Evolutionary conservation across 2,888 invertebrate species (phyloP).

Genomic region (Onchidella celtica): DNA sequence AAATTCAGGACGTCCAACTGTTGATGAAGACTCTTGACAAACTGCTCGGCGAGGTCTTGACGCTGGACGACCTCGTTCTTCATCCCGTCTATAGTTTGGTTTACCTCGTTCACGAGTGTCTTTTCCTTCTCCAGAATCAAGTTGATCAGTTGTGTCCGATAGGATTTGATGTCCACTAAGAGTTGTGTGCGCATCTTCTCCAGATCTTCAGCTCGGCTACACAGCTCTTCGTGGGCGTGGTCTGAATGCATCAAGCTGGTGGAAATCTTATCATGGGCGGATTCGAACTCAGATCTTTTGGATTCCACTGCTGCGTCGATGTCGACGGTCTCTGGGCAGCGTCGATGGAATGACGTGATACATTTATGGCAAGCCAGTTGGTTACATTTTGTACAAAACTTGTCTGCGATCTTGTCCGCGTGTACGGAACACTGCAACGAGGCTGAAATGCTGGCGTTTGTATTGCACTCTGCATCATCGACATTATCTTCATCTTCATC

Average conservation of each 20-base stretch:
- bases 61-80: constrained; percentile 25
- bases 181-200: constrained; percentile 38
- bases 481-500: background rate
- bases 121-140: constrained; percentile 47
- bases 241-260: constrained; percentile 26
- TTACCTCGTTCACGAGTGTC: constrained; percentile 33
- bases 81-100: constrained; percentile 27
- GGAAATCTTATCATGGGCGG: constrained; percentile 45
- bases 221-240: constrained; percentile 2
- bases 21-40: background rate
- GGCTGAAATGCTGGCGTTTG: background rate
- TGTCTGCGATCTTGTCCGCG: constrained; percentile 42
- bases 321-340: constrained; percentile 41
- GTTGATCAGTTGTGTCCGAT: constrained; percentile 35
- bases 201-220: background rate
- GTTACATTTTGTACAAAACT: constrained; percentile 50
- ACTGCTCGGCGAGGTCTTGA: background rate
- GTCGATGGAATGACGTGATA: constrained; percentile 44
- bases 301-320: constrained; percentile 48
- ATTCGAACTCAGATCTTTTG: constrained; percentile 37
- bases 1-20: constrained; percentile 48
- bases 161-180: constrained; percentile 16
- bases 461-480: constrained; percentile 20
- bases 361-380: constrained; percentile 52
- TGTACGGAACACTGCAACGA: constrained; percentile 46